phyloP scores from a whole-genome alignment of 2,797 vertebrate species.

The Pseudochromis fuscus region DNA sequence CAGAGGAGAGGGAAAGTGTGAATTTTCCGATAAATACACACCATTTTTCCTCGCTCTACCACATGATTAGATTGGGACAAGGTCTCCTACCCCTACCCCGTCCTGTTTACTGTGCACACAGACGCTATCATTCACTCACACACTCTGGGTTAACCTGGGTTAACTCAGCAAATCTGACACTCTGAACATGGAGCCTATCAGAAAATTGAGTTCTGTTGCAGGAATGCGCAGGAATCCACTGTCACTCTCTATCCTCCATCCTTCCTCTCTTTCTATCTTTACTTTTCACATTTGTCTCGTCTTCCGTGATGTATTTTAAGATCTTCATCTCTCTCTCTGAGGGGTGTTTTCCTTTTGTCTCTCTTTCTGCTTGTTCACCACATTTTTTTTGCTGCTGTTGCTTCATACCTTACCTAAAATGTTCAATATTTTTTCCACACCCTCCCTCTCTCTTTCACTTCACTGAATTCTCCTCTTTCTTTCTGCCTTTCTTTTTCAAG shows the following conservation, averaged over 20 bases:
- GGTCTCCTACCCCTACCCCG: constrained; percentile 26
- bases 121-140: constrained; percentile 28
- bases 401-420: constrained; percentile 55
- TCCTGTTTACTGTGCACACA: constrained; percentile 42
- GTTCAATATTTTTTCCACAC: constrained; percentile 55
- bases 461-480: constrained; percentile 56
- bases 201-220: constrained; percentile 59
- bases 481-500: constrained; percentile 54
- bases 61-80: constrained; percentile 47
- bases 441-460: constrained; percentile 27
- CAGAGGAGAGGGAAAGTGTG: constrained; percentile 16
- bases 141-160: constrained; percentile 61
- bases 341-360: constrained; percentile 38
- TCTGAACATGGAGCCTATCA: constrained; percentile 54
- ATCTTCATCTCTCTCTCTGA: constrained; percentile 7
- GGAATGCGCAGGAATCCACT: constrained; percentile 19
- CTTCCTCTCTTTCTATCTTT: neutral
- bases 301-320: constrained; percentile 12
- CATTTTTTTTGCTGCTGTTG: constrained; percentile 65
- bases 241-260: neutral
- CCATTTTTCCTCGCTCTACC: constrained; percentile 17
- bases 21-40: constrained; percentile 48
- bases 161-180: constrained; percentile 56
- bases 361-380: constrained; percentile 46
- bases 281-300: neutral